A percentile compares a stretch with the other conserved stretches of the same genome.
These are phyloP conservation scores for Heliconius hortense DNA, from an alignment of 2,888 invertebrate species.

Conservation along the genomic window DNA sequence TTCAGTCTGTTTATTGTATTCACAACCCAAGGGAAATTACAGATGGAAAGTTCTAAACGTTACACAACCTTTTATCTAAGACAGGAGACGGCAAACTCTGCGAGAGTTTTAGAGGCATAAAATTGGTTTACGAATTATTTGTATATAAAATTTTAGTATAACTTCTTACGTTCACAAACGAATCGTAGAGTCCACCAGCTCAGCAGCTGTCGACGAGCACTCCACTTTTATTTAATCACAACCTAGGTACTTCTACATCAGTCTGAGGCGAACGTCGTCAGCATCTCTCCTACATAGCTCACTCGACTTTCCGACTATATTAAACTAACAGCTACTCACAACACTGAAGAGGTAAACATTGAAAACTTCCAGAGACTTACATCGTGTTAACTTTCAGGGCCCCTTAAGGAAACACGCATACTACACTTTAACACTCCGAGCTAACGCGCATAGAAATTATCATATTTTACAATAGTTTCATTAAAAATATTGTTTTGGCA, in stretches of 20 bases:
- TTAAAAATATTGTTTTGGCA: conserved; percentile 66
- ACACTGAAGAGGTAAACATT: conserved; percentile 81
- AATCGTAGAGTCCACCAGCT: conserved; percentile 51
- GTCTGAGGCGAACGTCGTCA: conserved; percentile 48
- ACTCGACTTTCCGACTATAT: conserved; percentile 48
- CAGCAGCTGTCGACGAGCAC: conserved; percentile 41
- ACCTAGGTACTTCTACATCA: conserved; percentile 59
- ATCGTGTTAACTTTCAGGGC: conserved; percentile 63
- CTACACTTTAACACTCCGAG: conserved; percentile 58
- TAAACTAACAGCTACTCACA: conserved; percentile 71
- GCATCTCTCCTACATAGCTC: conserved; percentile 57
- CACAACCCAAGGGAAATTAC: conserved; percentile 77
- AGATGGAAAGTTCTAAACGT: conserved; percentile 55
- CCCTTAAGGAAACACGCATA: conserved; percentile 50
- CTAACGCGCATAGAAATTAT: conserved; percentile 49
- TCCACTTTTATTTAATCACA: conserved; percentile 65
- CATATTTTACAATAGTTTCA: conserved; percentile 58
- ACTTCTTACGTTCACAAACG: conserved; percentile 70
- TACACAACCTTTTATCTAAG: conserved; percentile 57
- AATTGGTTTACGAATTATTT: conserved; percentile 51
- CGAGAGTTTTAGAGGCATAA: conserved; percentile 55
- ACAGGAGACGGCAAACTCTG: conserved; percentile 53
- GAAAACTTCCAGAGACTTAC: conserved; percentile 63
- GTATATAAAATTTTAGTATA: conserved; percentile 63
- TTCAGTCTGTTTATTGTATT: conserved; percentile 68